Conservation (phyloP, 2,888 invertebrate genomes). For the Cyaniris semiargus region DNA sequence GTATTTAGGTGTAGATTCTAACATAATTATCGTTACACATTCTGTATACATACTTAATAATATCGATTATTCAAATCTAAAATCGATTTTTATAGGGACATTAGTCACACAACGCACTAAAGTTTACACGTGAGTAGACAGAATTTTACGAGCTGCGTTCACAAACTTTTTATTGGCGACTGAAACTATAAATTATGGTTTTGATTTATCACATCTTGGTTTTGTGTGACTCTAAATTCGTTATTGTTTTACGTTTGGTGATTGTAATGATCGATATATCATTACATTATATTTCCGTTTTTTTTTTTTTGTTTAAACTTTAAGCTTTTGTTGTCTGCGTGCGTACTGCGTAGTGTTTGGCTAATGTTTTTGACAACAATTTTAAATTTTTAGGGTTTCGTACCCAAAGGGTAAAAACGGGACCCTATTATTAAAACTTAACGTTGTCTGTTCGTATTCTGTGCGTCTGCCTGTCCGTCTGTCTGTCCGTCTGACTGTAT, state of each 20-base stretch:
- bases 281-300: background rate
- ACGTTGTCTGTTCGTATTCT: no score
- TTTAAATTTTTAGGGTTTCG: no score
- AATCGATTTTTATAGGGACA: constrained; percentile 34
- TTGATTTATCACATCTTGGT: constrained; percentile 61
- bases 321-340: no score
- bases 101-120: constrained; percentile 53
- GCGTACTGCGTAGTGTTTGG: no score
- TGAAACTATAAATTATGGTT: constrained; percentile 66
- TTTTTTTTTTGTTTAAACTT: no score
- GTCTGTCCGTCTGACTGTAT: no score
- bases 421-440: no score
- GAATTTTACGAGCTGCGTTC: constrained; percentile 65
- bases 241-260: constrained; percentile 13
- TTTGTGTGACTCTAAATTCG: constrained; percentile 40
- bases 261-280: background rate
- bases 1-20: no score
- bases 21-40: background rate
- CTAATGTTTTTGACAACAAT: no score
- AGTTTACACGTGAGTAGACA: constrained; percentile 70
- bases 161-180: constrained; percentile 64
- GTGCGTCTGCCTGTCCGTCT: no score
- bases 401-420: no score
- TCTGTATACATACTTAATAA: background rate
- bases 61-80: background rate